Percentiles rank a stretch among this genome's conserved stretches.
These are phyloP conservation scores for Sesia apiformis DNA, from an alignment of 2,888 invertebrate genomes.

Conservation along the genomic window DNA sequence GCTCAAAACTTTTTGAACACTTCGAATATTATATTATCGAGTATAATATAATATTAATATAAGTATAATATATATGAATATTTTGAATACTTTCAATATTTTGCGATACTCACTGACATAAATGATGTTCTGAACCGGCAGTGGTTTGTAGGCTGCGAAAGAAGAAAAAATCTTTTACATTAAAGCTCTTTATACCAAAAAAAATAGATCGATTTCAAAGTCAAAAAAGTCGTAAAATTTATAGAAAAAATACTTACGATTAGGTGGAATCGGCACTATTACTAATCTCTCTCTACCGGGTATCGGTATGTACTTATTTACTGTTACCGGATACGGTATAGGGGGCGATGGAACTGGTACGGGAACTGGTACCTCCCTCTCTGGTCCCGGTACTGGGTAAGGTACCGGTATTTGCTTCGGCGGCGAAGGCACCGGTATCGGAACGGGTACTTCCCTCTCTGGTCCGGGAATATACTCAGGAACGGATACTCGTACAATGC, in stretches of 20 bases:
- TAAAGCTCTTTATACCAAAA: too few species aligned
- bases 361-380: not conserved
- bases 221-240: not conserved
- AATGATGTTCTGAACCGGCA: constrained; percentile 39
- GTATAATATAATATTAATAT: too few species aligned
- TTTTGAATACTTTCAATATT: not conserved
- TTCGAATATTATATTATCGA: too few species aligned
- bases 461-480: constrained; percentile 4
- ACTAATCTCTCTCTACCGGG: constrained; percentile 36
- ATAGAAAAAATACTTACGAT: constrained; percentile 19
- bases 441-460: constrained; percentile 10
- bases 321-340: constrained; percentile 6
- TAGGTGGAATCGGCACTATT: constrained; percentile 35
- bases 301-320: constrained; percentile 34
- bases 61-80: too few species aligned
- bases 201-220: not conserved
- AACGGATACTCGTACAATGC: constrained; percentile 17
- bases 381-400: constrained; percentile 21
- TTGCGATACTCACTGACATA: constrained; percentile 41
- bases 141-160: constrained; percentile 33
- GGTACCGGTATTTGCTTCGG: constrained; percentile 23
- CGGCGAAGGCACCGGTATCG: constrained; percentile 31
- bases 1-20: too few species aligned
- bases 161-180: constrained; percentile 1
- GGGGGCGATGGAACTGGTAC: not conserved